Percentiles rank a stretch among this genome's conserved stretches.
Conservation (phyloP, 2,113 vertebrate genomes). For the Sebastes schlegelii region DNA sequence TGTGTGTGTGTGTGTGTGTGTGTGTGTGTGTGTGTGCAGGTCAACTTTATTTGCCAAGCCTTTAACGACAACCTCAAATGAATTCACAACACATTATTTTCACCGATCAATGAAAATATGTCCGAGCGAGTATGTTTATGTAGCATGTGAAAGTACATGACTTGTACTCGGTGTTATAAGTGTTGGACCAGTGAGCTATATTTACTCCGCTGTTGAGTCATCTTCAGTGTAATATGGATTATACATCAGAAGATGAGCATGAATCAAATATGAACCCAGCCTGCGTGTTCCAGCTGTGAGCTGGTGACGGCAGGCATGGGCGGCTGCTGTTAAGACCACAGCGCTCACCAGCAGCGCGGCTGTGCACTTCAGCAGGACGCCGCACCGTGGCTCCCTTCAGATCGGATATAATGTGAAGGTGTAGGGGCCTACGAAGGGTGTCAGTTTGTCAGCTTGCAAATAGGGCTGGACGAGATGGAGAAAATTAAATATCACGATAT, state of each 20-base stretch:
- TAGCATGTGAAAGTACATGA: slow-evolving; percentile 18
- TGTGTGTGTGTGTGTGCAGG: neutral
- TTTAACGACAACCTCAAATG: slow-evolving; percentile 7
- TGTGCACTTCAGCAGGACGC: slow-evolving; percentile 42
- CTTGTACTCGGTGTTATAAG: slow-evolving; percentile 1
- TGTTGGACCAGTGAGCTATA: slow-evolving; percentile 37
- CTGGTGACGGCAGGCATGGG: slow-evolving; percentile 34
- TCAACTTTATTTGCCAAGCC: slow-evolving; percentile 13
- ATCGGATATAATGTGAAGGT: slow-evolving; percentile 11
- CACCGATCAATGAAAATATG: slow-evolving; percentile 18
- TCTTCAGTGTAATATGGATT: slow-evolving; percentile 58
- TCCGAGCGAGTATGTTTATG: neutral
- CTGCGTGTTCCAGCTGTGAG: slow-evolving; percentile 61
- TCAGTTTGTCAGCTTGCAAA: neutral
- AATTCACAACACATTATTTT: slow-evolving; percentile 7
- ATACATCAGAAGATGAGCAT: slow-evolving; percentile 48
- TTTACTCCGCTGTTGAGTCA: slow-evolving; percentile 60
- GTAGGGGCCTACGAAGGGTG: neutral
- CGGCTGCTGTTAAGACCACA: slow-evolving; percentile 42
- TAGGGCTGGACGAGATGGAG: too few species aligned
- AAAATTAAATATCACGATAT: too few species aligned
- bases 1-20: neutral
- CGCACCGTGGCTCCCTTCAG: neutral
- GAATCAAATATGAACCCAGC: slow-evolving; percentile 46
- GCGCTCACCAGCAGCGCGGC: slow-evolving; percentile 30